Evolutionary conservation across 2,113 vertebrate species (phyloP), one percentile per base, ranked within the genome.

Genomic region (Plectropomus leopardus): DNA sequence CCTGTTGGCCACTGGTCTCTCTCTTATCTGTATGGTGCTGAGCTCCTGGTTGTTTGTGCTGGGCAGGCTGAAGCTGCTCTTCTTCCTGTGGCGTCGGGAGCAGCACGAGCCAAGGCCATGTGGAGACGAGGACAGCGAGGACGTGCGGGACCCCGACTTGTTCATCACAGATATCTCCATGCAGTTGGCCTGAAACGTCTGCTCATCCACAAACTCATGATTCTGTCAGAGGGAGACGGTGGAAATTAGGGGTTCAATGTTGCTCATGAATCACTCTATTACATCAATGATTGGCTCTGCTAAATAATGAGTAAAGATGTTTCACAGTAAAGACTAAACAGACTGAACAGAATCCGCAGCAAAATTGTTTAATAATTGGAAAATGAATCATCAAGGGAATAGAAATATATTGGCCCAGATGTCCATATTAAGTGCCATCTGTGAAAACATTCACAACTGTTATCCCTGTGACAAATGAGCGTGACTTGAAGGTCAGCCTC

Each of bases 121-220:
- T 8, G 97, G 97, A 10, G 98, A 97, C 16, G 89, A 95, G 64
- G 96, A 97, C 3, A 98, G 64, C 1, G 98, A 99, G 5, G 98
- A 98, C 36, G 96, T 93, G 42, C 96, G 96, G n/a, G 97, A 98
- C 69, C 92, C 90, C 3, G 95, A 89, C 60, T 97, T 96, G 19
- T 98, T 97, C 79, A 96, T 95, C 4, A 96, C 94, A 0, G 97
- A 95, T 50, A 98, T 96, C 92, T 99, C 98, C 96, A 98, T 97
- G 69, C 96, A 99, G 94, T 96, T 98, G 64, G 97, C 95, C 92
- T 99, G 97, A 3, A 97, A 99, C n/a, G 96, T 95, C 92, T 99
- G 97, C 85, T 99, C 98, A 57, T 99, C 98, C 93, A 99, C 97
- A 88, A 99, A 99, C 89, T 99, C 98, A 0, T 99, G 98, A 86